Base-by-base conservation (phyloP, 2,113 vertebrate genomes). In the Cyprinodon brontotheroides region DNA sequence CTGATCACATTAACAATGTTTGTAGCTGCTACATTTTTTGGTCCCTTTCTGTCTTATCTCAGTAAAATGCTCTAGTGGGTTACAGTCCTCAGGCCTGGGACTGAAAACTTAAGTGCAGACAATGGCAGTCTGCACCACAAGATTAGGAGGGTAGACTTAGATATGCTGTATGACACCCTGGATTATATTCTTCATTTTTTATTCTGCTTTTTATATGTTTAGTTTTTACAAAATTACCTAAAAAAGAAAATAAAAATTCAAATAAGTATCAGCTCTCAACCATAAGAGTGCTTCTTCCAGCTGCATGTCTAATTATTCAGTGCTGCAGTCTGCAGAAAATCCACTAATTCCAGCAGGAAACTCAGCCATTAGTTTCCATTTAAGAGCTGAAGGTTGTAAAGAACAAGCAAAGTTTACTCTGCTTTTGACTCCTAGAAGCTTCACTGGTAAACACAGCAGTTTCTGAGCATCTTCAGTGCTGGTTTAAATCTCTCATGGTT, bases 311-410 rank as follows among this genome's bases (percentile, higher is more conserved):
- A 20, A 53, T 20, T 53, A 17, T 53, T 6, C 48, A n/a, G 39
- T 4, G 72, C 70, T 15, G 38, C 76, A 43, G 68, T 22, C 57
- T 68, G 48, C 29, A 29, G 29, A 29, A 29, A 50, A 81, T 79
- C 76, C 68, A 78, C 74, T 82, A 77, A 73, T 82, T 84, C 80
- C 74, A 73, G n/a, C 76, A 45, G 76, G 68, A 80, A 78, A 82
- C 84, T 48, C 83, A 59, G 66, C 0, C 9, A 76, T 85, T 59
- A 76, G 74, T 69, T 75, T 39, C 81, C 78, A 78, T 81, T 62
- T 71, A 14, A 86, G 73, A 1, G 67, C 72, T 11, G 73, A 3
- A 1, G 67, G 66, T 11, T 65, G 76, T 17, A 5, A 66, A 61
- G 61, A 67, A 45, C 20, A 61, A 3, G 43, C 20, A 12, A 68